Conservation (phyloP, 2,113 vertebrate species). For the Poeciliopsis turrubarensis region DNA sequence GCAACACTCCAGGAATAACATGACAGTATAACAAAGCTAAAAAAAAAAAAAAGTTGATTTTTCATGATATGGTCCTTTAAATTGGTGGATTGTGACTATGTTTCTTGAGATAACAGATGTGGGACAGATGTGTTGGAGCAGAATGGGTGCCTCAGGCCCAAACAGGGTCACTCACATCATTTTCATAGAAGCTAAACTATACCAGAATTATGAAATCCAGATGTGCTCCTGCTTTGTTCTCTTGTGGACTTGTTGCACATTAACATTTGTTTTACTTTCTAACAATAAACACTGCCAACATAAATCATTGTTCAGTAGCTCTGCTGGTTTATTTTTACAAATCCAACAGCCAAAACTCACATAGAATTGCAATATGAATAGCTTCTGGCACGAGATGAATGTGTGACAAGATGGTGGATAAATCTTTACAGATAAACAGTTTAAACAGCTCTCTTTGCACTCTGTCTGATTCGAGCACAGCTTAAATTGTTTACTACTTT, state of each 20-base stretch:
- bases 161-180: not conserved
- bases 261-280: slow-evolving; percentile 23
- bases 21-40: too few species aligned
- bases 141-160: not conserved
- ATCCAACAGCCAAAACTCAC: not conserved
- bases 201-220: not conserved
- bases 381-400: not conserved
- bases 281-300: slow-evolving; percentile 10
- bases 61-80: too few species aligned
- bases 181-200: not conserved
- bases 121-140: slow-evolving; percentile 11
- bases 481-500: not conserved
- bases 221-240: not conserved
- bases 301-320: not conserved
- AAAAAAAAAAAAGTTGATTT: too few species aligned
- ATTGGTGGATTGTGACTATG: not conserved
- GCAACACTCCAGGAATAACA: too few species aligned
- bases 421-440: not conserved
- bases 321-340: not conserved
- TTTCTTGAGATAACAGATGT: not conserved
- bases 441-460: not conserved
- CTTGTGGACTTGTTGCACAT: slow-evolving; percentile 16
- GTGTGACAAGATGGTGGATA: not conserved
- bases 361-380: not conserved
- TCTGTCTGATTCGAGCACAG: not conserved